Evolutionary conservation across 2,113 vertebrate genomes (phyloP).

Genomic region (Nyctibius bracteatus): DNA sequence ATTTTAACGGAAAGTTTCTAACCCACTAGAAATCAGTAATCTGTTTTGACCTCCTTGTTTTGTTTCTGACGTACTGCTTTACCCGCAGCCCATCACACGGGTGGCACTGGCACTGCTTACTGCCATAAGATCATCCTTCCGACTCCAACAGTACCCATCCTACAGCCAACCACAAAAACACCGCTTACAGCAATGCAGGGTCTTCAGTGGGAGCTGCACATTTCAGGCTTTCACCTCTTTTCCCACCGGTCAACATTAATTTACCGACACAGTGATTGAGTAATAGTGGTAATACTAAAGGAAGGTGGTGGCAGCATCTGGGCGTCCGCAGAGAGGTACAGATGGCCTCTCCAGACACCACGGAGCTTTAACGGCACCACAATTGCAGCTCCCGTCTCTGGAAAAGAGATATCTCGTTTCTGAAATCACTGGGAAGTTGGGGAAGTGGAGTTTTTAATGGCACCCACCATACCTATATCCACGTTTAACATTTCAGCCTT

Average conservation of each 20-base stretch:
- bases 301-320: neutral
- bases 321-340: neutral
- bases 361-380: neutral
- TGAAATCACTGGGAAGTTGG: conserved; percentile 16
- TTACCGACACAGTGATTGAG: neutral
- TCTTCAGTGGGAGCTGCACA: neutral
- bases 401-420: conserved; percentile 13
- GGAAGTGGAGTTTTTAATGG: conserved; percentile 44
- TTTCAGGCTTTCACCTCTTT: neutral
- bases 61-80: neutral
- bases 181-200: neutral
- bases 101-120: neutral
- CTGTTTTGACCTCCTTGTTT: neutral
- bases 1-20: neutral
- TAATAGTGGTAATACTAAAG: neutral
- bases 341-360: neutral
- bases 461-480: conserved; percentile 36
- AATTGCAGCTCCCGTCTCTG: neutral
- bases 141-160: neutral
- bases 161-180: neutral
- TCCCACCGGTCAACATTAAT: neutral
- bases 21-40: neutral
- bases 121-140: neutral
- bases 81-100: accelerated
- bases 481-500: conserved; percentile 16